A percentile compares a stretch with the other conserved stretches of the same genome.
Evolutionary conservation across 2,113 vertebrate species (phyloP).

Genomic region (Sminthopsis crassicaudata): DNA sequence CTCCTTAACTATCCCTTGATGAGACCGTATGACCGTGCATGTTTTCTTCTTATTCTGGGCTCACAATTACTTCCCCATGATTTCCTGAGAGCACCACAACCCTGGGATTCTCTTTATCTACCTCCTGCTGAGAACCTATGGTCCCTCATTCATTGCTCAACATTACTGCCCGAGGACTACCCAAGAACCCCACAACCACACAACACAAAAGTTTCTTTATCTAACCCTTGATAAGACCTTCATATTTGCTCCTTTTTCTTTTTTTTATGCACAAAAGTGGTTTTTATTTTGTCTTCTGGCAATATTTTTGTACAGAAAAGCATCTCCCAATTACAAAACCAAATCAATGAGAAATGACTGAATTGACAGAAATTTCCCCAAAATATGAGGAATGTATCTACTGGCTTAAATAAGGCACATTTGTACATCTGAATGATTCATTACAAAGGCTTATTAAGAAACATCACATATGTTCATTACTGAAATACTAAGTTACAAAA

Average conservation of each 20-base stretch:
- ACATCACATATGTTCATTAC: slow-evolving; percentile 33
- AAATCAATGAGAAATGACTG: slow-evolving; percentile 26
- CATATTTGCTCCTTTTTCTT: background rate
- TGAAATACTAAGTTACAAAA: slow-evolving; percentile 50
- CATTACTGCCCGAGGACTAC: no score
- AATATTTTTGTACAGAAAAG: slow-evolving; percentile 48
- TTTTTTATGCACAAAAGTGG: slow-evolving; percentile 20
- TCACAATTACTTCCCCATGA: no score
- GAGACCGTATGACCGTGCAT: no score
- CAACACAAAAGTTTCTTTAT: no score
- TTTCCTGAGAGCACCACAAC: no score
- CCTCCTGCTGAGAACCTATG: no score
- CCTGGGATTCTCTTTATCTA: no score
- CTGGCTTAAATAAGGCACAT: background rate
- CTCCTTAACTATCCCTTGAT: no score
- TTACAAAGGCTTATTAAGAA: slow-evolving; percentile 33
- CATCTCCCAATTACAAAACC: slow-evolving; percentile 19
- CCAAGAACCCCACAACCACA: no score
- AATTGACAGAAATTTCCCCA: slow-evolving; percentile 44
- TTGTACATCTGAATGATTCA: background rate
- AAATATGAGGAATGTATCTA: slow-evolving; percentile 22
- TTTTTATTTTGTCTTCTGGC: slow-evolving; percentile 34
- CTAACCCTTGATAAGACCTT: no score
- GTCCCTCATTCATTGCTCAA: no score
- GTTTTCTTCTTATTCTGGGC: no score